phyloP scores from a whole-genome alignment of 2,113 vertebrate genomes.

The Centropus bengalensis region DNA sequence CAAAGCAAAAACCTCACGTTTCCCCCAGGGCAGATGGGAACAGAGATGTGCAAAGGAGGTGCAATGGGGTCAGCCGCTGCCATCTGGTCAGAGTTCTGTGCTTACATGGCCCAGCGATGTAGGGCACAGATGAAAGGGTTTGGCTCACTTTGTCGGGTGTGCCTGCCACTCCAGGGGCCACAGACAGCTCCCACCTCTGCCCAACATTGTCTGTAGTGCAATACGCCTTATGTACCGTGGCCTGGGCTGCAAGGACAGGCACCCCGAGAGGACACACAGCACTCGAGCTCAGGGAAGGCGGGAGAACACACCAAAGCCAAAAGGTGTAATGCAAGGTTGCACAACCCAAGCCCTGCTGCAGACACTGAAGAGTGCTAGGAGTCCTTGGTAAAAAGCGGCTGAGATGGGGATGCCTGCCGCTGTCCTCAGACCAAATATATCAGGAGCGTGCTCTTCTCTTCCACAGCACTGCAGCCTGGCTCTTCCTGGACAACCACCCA shows the following conservation, averaged over 20 bases:
- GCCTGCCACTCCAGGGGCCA: neutral
- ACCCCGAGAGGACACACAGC: rapidly evolving
- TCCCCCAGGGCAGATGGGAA: neutral
- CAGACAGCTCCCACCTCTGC: rapidly evolving
- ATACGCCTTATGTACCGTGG: neutral
- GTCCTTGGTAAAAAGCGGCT: neutral
- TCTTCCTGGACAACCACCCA: neutral
- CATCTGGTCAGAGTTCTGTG: rapidly evolving
- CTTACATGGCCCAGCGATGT: rapidly evolving
- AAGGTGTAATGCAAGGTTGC: neutral
- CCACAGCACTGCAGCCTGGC: rapidly evolving
- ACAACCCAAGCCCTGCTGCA: neutral
- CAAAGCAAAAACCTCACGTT: neutral
- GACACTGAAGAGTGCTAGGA: rapidly evolving
- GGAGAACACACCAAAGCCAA: neutral
- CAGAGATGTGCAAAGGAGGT: neutral
- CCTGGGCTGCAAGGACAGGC: neutral
- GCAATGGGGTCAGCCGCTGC: rapidly evolving
- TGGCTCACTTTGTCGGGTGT: neutral
- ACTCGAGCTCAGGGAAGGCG: neutral
- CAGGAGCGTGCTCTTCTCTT: neutral
- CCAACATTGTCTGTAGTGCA: neutral
- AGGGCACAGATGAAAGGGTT: neutral
- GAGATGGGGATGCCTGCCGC: neutral
- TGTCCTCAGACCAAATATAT: neutral